Base-by-base conservation (phyloP, 2,888 invertebrate genomes). In the Rutpela maculata region DNA sequence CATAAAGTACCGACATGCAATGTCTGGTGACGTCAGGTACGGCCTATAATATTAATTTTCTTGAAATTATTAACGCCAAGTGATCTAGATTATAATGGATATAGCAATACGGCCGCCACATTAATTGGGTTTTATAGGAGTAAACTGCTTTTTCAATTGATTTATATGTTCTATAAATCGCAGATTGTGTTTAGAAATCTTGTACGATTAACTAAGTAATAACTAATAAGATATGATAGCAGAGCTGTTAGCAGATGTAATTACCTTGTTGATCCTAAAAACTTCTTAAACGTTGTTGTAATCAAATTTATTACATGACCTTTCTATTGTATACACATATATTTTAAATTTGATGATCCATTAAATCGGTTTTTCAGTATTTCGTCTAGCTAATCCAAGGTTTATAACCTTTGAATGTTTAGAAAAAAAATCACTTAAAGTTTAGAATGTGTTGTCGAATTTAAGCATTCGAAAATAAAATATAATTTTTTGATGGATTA, bases 1-100 rank as follows among this genome's bases (percentile, higher is more conserved):
- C 19, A 76, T 77, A 79, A 78, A 80, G 78, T 68, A 73, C 77
- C 75, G 69, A 78, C 75, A 70, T 68, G 66, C 67, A 76, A 78
- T 70, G 76, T 60, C 57, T 62, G 75, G 78, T 84, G 82, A 82
- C 82, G 80, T 83, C 82, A 82, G 77, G 74, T 80, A 75, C 74
- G 63, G 73, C 67, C 74, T 59, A 77, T 59, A 76, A 75, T 71
- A 77, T 78, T 75, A 75, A 76, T 78, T 80, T 71, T 74, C 71
- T 71, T 72, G 77, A 72, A 72, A 72, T 57, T 57, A 59, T 35
- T 38, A 70, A 56, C 70, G 60, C 59, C 18, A 59, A 43, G 17
- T 59, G 59, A 70, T 70, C 70, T 70, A 70, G 59, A 70, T 70
- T 70, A 35, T 70, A 57, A 70, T 35, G 22, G 17, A 7, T 70